A percentile compares a stretch with the other conserved stretches of the same genome.
These are phyloP conservation scores for Paracanthobrama guichenoti DNA, from an alignment of 2,113 vertebrate species.

Conservation along the genomic window DNA sequence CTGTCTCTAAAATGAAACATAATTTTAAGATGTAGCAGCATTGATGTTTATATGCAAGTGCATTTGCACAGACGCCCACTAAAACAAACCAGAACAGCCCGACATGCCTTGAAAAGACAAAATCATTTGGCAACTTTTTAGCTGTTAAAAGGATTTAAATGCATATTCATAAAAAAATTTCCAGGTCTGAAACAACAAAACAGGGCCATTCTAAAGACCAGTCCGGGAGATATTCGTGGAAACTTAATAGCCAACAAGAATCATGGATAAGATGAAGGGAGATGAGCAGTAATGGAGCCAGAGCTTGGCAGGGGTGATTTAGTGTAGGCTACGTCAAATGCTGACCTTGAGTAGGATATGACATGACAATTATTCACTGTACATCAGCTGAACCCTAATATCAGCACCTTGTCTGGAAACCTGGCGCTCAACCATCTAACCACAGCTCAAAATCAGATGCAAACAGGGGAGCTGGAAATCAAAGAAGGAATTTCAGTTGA, in stretches of 20 bases:
- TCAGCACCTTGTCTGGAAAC: constrained; percentile 40
- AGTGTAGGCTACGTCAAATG: not conserved
- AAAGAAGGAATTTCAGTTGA: not conserved
- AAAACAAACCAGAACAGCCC: not conserved
- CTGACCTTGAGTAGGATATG: not conserved
- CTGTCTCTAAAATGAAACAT: not conserved
- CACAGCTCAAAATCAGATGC: not conserved
- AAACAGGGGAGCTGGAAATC: constrained; percentile 3
- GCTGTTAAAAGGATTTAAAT: constrained; percentile 5
- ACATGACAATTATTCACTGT: not conserved
- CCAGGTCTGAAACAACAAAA: not conserved
- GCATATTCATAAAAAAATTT: not conserved
- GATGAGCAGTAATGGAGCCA: not conserved
- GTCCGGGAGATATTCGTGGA: not conserved
- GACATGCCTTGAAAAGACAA: not conserved
- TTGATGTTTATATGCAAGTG: not conserved
- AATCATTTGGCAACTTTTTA: not conserved
- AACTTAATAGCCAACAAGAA: not conserved
- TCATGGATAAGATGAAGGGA: not conserved
- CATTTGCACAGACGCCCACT: not conserved
- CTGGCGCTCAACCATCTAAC: not conserved
- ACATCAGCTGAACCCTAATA: not conserved
- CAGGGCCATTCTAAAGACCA: not conserved
- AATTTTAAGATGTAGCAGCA: not conserved
- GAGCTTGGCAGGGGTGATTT: not conserved